phyloP scores from a whole-genome alignment of 1,140 invertebrate species.

The Cydia amplana region DNA sequence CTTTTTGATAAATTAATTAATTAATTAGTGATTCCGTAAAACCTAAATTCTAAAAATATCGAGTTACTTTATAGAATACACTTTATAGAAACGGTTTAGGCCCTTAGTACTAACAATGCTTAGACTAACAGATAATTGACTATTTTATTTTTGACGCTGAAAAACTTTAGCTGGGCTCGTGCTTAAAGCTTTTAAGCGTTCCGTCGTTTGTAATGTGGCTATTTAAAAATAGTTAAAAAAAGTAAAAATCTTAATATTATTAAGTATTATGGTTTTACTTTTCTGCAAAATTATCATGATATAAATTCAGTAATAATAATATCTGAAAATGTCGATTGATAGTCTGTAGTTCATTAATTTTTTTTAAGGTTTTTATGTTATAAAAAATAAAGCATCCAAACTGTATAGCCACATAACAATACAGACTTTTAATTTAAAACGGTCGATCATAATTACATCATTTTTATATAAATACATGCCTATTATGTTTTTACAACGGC shows the following conservation, averaged over 20 bases:
- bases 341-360: not conserved
- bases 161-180: slow-evolving; percentile 76
- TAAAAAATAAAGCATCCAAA: not conserved
- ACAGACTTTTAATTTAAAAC: slow-evolving; percentile 5
- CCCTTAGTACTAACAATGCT: slow-evolving; percentile 41
- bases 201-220: slow-evolving; percentile 31
- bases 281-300: not conserved
- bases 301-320: not conserved
- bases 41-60: slow-evolving; percentile 33
- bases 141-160: slow-evolving; percentile 58
- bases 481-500: slow-evolving; percentile 14
- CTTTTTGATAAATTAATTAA: not conserved
- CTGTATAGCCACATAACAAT: slow-evolving; percentile 21
- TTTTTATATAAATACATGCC: not conserved
- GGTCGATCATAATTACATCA: slow-evolving; percentile 21
- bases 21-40: slow-evolving; percentile 12
- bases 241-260: no score
- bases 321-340: no score
- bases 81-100: slow-evolving; percentile 40
- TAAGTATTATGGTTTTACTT: no score
- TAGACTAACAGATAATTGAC: slow-evolving; percentile 63
- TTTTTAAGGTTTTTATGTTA: not conserved
- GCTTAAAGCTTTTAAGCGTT: slow-evolving; percentile 73
- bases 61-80: no score
- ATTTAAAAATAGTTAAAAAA: not conserved